phyloP scores from a whole-genome alignment of 2,888 invertebrate species.

The Aspidiotus rigidus region DNA sequence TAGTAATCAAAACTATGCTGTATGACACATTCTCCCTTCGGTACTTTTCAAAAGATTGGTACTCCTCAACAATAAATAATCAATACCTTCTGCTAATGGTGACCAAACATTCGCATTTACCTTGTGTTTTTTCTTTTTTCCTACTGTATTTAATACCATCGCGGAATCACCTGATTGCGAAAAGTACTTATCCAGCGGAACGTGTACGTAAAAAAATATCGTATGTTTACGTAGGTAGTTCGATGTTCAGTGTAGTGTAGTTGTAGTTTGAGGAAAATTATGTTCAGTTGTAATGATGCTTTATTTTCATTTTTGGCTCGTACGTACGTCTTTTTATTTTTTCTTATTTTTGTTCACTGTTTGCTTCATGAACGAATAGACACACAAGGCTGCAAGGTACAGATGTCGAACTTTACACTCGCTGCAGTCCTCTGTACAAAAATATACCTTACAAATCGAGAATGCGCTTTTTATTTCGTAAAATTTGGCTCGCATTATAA shows the following conservation, averaged over 20 bases:
- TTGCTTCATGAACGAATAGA: background rate
- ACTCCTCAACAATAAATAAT: no score
- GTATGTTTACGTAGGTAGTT: conserved; percentile 4
- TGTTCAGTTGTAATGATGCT: background rate
- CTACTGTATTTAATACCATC: conserved; percentile 37
- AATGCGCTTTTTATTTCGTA: no score
- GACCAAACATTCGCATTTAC: conserved; percentile 26
- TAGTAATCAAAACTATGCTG: no score
- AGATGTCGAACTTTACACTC: no score
- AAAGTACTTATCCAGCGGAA: conserved; percentile 42
- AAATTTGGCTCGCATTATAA: no score
- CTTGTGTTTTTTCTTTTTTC: conserved; percentile 25
- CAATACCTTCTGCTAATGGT: no score
- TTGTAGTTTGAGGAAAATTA: background rate
- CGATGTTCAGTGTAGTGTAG: background rate
- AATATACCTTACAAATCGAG: no score
- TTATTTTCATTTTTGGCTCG: background rate
- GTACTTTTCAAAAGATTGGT: no score
- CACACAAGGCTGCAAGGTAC: no score
- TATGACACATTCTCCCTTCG: no score
- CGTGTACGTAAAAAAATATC: conserved; percentile 37
- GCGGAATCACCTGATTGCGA: conserved; percentile 35
- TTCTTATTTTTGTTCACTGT: background rate
- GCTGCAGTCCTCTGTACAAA: no score
- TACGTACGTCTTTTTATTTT: background rate